Evolutionary conservation across 2,888 invertebrate species (phyloP).

Genomic region (Leptothorax acervorum): DNA sequence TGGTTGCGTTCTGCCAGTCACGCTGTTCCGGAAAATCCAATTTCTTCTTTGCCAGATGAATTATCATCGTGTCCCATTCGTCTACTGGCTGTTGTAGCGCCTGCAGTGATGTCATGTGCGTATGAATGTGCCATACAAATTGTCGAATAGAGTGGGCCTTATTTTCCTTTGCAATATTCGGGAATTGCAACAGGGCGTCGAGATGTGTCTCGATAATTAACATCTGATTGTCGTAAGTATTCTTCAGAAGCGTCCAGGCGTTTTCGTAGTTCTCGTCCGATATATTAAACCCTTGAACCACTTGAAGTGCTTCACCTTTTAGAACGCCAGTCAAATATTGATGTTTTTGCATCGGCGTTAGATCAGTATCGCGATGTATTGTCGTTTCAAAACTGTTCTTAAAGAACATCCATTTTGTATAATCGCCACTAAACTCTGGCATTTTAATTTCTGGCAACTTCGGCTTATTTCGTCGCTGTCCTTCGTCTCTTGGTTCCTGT

Average conservation of each 20-base stretch:
- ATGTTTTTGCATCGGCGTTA: not conserved
- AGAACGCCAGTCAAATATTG: not conserved
- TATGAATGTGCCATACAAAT: not conserved
- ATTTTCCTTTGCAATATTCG: not conserved
- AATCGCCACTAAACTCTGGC: not conserved
- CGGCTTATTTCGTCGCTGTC: not conserved
- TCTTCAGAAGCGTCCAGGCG: not conserved
- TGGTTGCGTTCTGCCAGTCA: not conserved
- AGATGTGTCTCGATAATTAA: not conserved
- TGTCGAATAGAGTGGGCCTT: not conserved
- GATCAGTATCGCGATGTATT: not conserved
- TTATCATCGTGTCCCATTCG: not conserved
- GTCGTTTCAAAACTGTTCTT: not conserved
- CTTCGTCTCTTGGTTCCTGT: not conserved
- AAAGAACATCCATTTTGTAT: slow-evolving; percentile 1
- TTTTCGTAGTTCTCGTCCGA: not conserved
- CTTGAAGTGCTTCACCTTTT: not conserved
- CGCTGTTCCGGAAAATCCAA: not conserved
- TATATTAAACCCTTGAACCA: not conserved
- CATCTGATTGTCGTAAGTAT: not conserved
- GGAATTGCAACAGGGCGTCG: not conserved
- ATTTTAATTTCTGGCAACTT: not conserved
- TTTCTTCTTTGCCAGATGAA: not conserved
- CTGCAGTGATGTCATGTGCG: not conserved
- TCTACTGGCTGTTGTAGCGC: not conserved